Percentiles rank a stretch among this genome's conserved stretches.
Conservation (phyloP, 2,888 invertebrate species). For the Nymphalis polychloros region DNA sequence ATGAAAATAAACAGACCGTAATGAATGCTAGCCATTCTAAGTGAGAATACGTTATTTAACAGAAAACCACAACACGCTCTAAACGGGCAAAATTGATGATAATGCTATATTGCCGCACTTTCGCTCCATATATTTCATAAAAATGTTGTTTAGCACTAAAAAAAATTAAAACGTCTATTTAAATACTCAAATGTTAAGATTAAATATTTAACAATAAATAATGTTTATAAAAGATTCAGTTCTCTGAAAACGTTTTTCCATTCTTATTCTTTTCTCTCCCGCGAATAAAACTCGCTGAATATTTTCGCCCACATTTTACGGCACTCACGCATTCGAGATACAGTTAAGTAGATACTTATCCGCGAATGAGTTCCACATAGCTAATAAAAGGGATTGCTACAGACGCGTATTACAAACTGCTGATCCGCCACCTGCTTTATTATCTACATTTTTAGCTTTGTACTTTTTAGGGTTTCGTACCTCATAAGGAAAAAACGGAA, state of each 20-base stretch:
- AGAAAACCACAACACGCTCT: constrained; percentile 5
- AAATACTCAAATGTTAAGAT: neutral
- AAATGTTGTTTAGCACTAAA: neutral
- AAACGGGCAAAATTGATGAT: neutral
- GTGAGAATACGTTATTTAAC: constrained; percentile 11
- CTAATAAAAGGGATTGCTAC: constrained; percentile 52
- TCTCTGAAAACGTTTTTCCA: neutral
- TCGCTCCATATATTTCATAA: neutral
- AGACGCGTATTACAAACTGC: constrained; percentile 42
- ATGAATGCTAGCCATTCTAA: constrained; percentile 11
- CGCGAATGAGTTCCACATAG: constrained; percentile 49
- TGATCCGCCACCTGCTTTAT: constrained; percentile 52
- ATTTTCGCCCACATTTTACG: constrained; percentile 9
- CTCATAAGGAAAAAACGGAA: no score
- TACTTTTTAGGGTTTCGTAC: no score
- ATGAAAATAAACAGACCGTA: constrained; percentile 13
- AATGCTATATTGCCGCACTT: constrained; percentile 3
- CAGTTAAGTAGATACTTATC: constrained; percentile 19
- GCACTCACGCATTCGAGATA: constrained; percentile 18
- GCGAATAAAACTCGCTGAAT: constrained; percentile 8
- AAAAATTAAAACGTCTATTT: neutral
- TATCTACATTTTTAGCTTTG: constrained; percentile 38
- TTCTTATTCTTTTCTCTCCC: neutral
- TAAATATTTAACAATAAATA: neutral
- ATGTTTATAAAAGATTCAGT: neutral